Conservation (phyloP, 2,888 invertebrate genomes). For the Platycheirus rosarum region DNA sequence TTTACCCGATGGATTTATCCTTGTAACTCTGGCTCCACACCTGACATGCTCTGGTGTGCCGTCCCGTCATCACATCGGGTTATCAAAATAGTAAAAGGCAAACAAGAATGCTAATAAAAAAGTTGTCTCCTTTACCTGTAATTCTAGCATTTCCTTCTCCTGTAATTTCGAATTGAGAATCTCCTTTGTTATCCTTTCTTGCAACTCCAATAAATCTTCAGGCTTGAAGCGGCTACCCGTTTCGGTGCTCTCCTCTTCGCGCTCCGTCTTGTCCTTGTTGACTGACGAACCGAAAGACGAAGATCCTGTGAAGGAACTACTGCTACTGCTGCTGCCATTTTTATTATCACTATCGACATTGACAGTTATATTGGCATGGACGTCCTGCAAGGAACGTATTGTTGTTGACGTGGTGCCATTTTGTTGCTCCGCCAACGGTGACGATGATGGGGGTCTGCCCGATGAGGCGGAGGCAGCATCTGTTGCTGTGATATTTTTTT, state of each 20-base stretch:
- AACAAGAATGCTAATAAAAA: slow-evolving; percentile 61
- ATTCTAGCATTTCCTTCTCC: slow-evolving; percentile 82
- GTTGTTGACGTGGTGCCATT: slow-evolving; percentile 73
- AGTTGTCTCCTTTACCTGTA: slow-evolving; percentile 79
- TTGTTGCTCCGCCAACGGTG: slow-evolving; percentile 43
- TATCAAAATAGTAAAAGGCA: slow-evolving; percentile 45
- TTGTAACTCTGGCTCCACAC: slow-evolving; percentile 8
- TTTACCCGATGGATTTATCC: slow-evolving; percentile 14
- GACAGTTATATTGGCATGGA: slow-evolving; percentile 78
- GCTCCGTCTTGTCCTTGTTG: slow-evolving; percentile 58
- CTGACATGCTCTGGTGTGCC: slow-evolving; percentile 11
- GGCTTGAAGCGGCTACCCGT: slow-evolving; percentile 78
- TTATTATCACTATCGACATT: slow-evolving; percentile 75
- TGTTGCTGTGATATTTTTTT: slow-evolving; percentile 74
- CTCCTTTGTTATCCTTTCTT: slow-evolving; percentile 82
- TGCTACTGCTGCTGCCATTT: slow-evolving; percentile 66
- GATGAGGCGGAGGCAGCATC: slow-evolving; percentile 63
- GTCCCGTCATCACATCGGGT: slow-evolving; percentile 38
- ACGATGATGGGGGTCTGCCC: slow-evolving; percentile 26
- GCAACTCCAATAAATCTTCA: slow-evolving; percentile 82
- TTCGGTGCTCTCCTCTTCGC: slow-evolving; percentile 65
- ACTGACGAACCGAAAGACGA: slow-evolving; percentile 52
- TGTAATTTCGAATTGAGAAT: slow-evolving; percentile 82
- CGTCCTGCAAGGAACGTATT: slow-evolving; percentile 69
- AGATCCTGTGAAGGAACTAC: slow-evolving; percentile 46